These are phyloP conservation scores for Pterocles orientalis DNA, from an alignment of 2,113 vertebrate species.

Conservation along the genomic window DNA sequence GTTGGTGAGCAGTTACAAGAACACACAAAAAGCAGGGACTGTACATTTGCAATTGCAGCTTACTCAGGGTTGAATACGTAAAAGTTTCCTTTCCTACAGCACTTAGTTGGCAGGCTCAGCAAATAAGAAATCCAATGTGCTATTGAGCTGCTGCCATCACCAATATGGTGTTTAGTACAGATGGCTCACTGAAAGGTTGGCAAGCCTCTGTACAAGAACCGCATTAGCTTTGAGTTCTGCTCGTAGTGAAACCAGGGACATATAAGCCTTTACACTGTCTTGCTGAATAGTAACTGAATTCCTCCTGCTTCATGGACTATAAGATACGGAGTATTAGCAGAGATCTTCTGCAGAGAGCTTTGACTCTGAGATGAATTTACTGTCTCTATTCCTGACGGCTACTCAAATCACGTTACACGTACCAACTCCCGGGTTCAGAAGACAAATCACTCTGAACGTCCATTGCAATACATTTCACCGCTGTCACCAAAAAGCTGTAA, in stretches of 20 bases:
- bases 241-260: background rate
- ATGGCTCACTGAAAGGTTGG: background rate
- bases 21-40: background rate
- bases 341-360: background rate
- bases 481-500: background rate
- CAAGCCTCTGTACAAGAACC: background rate
- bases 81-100: constrained; percentile 4
- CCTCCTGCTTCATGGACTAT: background rate
- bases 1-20: background rate
- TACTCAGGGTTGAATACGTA: background rate
- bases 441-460: background rate
- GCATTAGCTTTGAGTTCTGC: background rate
- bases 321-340: background rate
- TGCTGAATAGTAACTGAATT: background rate
- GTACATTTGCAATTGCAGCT: background rate
- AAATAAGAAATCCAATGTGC: background rate
- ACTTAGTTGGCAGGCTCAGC: background rate
- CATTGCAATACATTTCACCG: background rate
- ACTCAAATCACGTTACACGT: background rate
- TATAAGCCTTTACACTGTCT: background rate
- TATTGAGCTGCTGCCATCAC: background rate
- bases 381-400: background rate
- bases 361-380: background rate
- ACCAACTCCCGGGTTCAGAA: background rate
- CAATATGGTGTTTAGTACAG: background rate